Base-by-base conservation (phyloP, 1,140 invertebrate species). In the Ruditapes philippinarum region DNA sequence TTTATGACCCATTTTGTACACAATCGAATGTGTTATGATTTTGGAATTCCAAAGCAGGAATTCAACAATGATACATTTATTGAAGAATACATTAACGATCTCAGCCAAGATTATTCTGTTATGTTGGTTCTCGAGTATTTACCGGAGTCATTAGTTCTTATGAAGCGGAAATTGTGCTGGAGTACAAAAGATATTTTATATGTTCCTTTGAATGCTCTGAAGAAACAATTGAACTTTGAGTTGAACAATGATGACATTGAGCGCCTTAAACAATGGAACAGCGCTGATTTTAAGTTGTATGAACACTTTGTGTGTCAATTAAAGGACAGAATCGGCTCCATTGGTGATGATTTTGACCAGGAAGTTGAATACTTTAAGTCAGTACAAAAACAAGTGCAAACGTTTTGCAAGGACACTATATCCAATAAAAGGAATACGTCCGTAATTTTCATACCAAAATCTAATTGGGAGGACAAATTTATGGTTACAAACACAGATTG, bases 81-180 rank as follows among this genome's bases (percentile, higher is more conserved):
- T n/a, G 74, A 90, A 12, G 33, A 78, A 12, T 93, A 92, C 62
- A 76, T 95, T 17, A 3, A 90, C 68, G 62, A 93, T 38, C 42
- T 95, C 28, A 90, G 91, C 62, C 45, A 70, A 70, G 94, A 95
- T n/a, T 94, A 94, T 82, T 14, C 51, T 0, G 76, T 95, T 3
- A 90, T 95, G 1, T 92, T 95, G 92, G 85, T 95, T 14, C 92
- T 93, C 86, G 94, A 95, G 65, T 87, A 92, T 76, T 94, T 95
- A 45, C 91, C 93, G 51, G 95, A 95, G 86, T 95, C 94, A 0
- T 80, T 95, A 0, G 88, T 95, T 0, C 79, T 95, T 14, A 62
- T 95, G 28, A 92, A 91, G 40, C 88, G 93, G 40, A 65, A 76
- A 33, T 81, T 95, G 51, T 94, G 95, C 87, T 95, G 95, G 95